Percentiles rank a stretch among this genome's conserved stretches.
Conservation (phyloP, 1,140 invertebrate genomes). For the Pemphigus obesinymphae region DNA sequence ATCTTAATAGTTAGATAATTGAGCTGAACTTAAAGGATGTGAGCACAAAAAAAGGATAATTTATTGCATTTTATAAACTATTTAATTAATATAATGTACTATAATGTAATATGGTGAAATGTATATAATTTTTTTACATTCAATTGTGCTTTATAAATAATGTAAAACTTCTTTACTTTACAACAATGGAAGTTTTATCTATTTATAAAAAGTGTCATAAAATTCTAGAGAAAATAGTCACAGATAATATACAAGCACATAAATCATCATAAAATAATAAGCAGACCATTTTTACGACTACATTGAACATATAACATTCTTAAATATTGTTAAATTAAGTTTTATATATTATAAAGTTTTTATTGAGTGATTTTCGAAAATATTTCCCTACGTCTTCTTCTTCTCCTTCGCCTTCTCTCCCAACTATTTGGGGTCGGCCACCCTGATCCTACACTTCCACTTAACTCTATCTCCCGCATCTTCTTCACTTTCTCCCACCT, state of each 20-base stretch:
- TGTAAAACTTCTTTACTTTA: neutral
- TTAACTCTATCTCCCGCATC: no score
- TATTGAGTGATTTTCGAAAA: no score
- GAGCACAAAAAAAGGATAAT: neutral
- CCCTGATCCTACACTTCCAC: no score
- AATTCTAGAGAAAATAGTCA: neutral
- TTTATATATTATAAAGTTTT: no score
- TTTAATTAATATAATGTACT: neutral
- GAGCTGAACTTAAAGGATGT: neutral
- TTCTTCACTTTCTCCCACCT: no score
- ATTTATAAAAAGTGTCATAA: neutral
- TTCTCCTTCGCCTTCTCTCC: no score
- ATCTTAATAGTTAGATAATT: no score
- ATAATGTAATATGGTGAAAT: neutral
- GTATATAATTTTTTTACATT: neutral
- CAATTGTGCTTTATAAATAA: neutral
- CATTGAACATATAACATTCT: neutral
- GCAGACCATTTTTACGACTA: neutral
- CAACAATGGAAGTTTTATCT: neutral
- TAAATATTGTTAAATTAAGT: no score
- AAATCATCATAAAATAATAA: neutral
- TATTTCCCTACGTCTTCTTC: no score
- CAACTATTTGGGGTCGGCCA: no score
- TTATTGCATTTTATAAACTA: no score
- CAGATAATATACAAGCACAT: neutral